phyloP scores from a whole-genome alignment of 2,888 invertebrate genomes.

The Apamea sordens region DNA sequence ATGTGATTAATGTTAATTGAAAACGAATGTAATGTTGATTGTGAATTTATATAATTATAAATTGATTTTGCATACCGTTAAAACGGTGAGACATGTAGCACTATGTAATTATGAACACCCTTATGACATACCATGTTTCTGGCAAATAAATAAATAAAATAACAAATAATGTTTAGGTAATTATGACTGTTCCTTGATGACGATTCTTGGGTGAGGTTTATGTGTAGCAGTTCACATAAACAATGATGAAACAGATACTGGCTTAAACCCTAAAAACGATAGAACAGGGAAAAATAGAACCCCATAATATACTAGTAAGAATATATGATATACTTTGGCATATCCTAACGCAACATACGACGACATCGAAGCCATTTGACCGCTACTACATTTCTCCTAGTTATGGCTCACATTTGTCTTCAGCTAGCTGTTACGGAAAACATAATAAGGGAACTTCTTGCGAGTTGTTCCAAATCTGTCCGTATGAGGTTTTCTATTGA shows the following conservation, averaged over 20 bases:
- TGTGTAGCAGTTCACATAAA: background rate
- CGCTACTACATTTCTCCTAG: conserved; percentile 34
- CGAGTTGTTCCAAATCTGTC: background rate
- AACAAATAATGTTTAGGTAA: too few species aligned
- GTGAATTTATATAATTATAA: too few species aligned
- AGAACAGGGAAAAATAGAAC: background rate
- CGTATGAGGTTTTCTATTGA: background rate
- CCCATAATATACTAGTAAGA: conserved; percentile 1
- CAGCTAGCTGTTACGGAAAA: conserved; percentile 12
- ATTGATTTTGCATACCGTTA: too few species aligned
- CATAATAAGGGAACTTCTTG: background rate
- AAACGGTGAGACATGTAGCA: too few species aligned
- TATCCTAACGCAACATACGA: conserved; percentile 18
- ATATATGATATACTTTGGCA: conserved; percentile 14
- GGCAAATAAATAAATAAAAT: too few species aligned
- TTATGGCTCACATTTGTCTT: conserved; percentile 36
- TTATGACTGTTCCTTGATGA: too few species aligned
- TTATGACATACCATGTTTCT: too few species aligned
- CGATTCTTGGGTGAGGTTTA: too few species aligned
- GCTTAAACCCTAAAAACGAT: background rate
- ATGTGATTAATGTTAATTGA: too few species aligned
- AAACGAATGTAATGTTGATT: too few species aligned
- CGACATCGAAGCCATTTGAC: conserved; percentile 22
- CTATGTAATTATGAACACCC: too few species aligned
- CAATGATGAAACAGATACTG: background rate